Evolutionary conservation across 2,797 vertebrate genomes (phyloP), one percentile per base, ranked within the genome.

Genomic region (Dromococcyx pavoninus): DNA sequence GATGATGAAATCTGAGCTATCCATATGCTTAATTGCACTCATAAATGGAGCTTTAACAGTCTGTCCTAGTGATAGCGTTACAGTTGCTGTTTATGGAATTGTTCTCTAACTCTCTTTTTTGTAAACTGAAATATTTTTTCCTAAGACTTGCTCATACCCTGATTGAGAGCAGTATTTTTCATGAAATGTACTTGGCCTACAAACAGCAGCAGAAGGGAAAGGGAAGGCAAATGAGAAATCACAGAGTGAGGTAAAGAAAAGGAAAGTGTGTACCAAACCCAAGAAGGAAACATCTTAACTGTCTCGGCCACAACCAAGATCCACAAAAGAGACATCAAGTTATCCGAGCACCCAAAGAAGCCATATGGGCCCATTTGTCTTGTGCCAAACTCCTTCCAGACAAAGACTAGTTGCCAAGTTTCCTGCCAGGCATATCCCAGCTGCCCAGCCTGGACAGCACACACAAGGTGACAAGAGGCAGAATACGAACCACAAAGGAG

Each of bases 21-120:
- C 93, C 96, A 97, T 97, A 96, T 95, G 96, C 91, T 95, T 97
- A 97, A 97, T 72, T 90, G 94, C 79, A 71, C 65, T 94, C 95
- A 86, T 74, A 96, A 97, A 94, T 88, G 96, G 77, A 82, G 89
- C 91, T 94, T 95, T 76, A 95, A 91, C 89, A 91, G 90, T 50
- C 91, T 92, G 91, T 54, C 83, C 79, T 78, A 60, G 87, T 13
- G 88, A 73, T 58, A 87, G 65, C 43, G 58, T 91, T 96, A 91
- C 93, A 93, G 91, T 93, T 80, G 76, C 88, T 90, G 84, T 92
- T 97, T 92, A 91, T 88, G 86, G 93, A 94, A 95, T 92, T 86
- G 88, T 94, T 94, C 85, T 94, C 90, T 27, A 83, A 93, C 91
- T 94, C 87, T 53, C 33, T 76, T 84, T 89, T 93, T 82, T 93